Evolutionary conservation across 1,140 invertebrate species (phyloP).

Genomic region (Cyclargus thomasi): DNA sequence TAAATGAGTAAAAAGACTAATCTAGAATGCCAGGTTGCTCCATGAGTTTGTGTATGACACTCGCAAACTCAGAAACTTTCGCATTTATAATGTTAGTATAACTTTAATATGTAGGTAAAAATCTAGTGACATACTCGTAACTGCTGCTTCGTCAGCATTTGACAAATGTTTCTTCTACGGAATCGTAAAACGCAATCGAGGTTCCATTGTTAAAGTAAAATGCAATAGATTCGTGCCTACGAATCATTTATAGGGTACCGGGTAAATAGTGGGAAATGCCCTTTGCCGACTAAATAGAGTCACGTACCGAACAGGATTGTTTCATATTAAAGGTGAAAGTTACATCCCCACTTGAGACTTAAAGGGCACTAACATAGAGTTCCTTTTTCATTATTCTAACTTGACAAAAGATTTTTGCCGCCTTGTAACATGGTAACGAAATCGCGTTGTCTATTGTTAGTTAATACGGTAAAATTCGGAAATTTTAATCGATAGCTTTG

Average conservation of each 20-base stretch:
- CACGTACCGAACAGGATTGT: constrained; percentile 58
- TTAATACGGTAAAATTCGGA: too few species aligned
- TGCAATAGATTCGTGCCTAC: constrained; percentile 41
- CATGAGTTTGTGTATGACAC: too few species aligned
- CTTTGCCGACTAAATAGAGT: constrained; percentile 49
- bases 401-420: too few species aligned
- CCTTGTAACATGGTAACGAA: neutral
- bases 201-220: constrained; percentile 43
- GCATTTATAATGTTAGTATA: too few species aligned
- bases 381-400: neutral
- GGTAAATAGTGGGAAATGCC: constrained; percentile 48
- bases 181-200: neutral
- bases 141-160: neutral
- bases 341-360: constrained; percentile 2
- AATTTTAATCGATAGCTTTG: too few species aligned
- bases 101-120: too few species aligned
- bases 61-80: too few species aligned
- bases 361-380: neutral
- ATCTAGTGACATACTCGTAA: too few species aligned
- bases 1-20: too few species aligned
- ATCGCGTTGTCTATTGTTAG: too few species aligned
- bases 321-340: constrained; percentile 43
- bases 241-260: constrained; percentile 26
- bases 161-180: neutral
- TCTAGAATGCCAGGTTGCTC: too few species aligned